A percentile compares a stretch with the other conserved stretches of the same genome.
Conservation (phyloP, 2,113 vertebrate species). For the Erythrocebus patas region DNA sequence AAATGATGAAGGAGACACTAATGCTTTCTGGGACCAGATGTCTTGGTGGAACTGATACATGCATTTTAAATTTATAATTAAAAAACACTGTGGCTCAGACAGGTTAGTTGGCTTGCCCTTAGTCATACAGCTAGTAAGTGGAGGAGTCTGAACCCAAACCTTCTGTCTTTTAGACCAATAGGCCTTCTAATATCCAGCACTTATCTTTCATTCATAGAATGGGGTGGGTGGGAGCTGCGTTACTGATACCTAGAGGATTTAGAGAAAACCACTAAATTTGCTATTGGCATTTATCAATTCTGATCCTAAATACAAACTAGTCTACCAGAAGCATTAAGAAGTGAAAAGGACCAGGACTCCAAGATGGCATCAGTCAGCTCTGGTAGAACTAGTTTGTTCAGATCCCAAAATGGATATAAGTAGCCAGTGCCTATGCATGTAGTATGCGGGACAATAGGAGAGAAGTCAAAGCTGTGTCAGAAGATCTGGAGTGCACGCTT, state of each 20-base stretch:
- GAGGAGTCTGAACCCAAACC: not conserved
- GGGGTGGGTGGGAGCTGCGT: no score
- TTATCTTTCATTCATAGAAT: not conserved
- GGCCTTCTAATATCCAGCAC: not conserved
- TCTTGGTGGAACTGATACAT: not conserved
- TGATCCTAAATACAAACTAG: not conserved
- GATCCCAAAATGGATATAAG: not conserved
- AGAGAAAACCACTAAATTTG: not conserved
- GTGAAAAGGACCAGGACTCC: not conserved
- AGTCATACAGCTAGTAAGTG: not conserved
- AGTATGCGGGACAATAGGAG: not conserved
- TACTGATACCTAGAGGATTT: not conserved
- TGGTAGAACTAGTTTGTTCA: not conserved
- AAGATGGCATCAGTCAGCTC: no score
- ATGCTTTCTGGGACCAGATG: not conserved
- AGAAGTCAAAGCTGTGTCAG: not conserved
- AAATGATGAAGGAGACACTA: not conserved
- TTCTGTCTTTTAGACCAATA: not conserved
- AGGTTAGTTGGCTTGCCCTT: not conserved
- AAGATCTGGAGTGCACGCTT: not conserved
- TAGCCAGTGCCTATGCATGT: not conserved
- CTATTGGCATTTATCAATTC: not conserved
- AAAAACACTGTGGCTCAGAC: not conserved
- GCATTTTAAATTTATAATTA: slow-evolving; percentile 1
- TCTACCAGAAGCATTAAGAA: not conserved